Evolutionary conservation across 1,140 invertebrate species (phyloP), one percentile per base, ranked within the genome.

Genomic region (Drosophila sulfurigaster): DNA sequence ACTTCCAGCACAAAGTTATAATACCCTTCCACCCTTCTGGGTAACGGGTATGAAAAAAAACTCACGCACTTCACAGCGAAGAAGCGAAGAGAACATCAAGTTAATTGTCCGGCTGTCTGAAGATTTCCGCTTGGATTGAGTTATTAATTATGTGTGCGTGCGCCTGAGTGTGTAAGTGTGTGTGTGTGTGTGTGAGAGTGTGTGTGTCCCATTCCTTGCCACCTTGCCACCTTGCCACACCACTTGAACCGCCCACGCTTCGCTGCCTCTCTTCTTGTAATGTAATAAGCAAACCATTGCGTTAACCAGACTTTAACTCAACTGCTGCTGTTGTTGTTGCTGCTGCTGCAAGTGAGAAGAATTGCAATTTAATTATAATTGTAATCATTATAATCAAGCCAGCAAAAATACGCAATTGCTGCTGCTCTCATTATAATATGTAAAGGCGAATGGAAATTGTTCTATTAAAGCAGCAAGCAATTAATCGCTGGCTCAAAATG

Each of bases 121-220:
- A 76, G 68, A 88, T 91, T 91, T 91, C 70, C 85, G 82, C 89
- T 86, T 86, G 77, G 79, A 91, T 91, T 91, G 82, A 91, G 89
- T 86, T 91, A 91, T 91, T 91, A 91, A 91, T 91, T 89, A 79
- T 91, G 82, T 80, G 65, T 74, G 48, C 54, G 35, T 45, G 20
- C 20, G 20, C 20, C 20, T 25, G 3, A 25, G 3, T 25, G 20
- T 25, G 20, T 3, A 4, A 25, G 20, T 25, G 20, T 25, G 20
- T 25, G 2, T 20, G 20, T 20, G 20, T 20, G 20, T 25, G 20
- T 25, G 2, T 20, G 20, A 3, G 20, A 3, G 20, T 25, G 20
- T 80, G 65, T 74, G 48, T 59, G 35, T 45, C 35, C 57, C 28
- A 16, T 49, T 20, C 3, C 48, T 46, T 62, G 54, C 15, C 15